Conservation (phyloP, 1,140 invertebrate genomes). For the Phenacoccus solenopsis region DNA sequence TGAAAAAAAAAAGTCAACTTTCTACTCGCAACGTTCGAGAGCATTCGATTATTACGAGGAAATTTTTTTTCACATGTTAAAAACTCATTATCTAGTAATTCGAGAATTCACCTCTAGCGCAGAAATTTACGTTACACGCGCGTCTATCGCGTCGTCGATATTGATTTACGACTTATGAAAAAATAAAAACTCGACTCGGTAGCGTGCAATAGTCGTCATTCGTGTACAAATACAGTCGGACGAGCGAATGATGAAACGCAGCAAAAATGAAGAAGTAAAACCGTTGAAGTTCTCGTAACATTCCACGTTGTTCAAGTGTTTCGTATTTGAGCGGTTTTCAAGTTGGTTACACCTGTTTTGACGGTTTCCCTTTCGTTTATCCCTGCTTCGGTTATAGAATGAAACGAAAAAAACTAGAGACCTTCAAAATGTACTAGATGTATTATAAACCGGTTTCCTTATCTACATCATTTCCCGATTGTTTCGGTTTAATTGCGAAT, state of each 20-base stretch:
- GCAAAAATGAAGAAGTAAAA: not conserved
- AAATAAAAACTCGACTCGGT: no score
- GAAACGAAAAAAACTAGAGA: not conserved
- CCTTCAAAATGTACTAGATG: not conserved
- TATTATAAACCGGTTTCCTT: constrained; percentile 1
- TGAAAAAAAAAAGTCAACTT: no score
- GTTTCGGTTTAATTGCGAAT: constrained; percentile 1
- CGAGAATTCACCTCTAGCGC: no score
- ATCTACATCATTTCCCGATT: constrained; percentile 1
- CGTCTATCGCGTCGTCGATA: no score
- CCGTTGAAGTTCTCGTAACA: not conserved
- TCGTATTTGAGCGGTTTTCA: not conserved
- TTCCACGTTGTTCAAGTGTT: not conserved
- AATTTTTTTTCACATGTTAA: no score
- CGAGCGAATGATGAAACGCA: not conserved
- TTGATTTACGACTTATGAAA: constrained; percentile 1
- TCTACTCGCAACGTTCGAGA: no score
- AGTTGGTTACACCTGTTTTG: constrained; percentile 1
- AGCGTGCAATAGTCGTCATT: not conserved
- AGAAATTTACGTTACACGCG: no score
- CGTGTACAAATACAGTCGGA: no score
- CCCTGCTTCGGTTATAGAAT: not conserved
- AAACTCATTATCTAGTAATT: no score
- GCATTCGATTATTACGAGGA: no score
- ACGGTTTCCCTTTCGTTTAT: not conserved